Evolutionary conservation across 2,797 vertebrate genomes (phyloP).

Genomic region (Premnoplex brunnescens): DNA sequence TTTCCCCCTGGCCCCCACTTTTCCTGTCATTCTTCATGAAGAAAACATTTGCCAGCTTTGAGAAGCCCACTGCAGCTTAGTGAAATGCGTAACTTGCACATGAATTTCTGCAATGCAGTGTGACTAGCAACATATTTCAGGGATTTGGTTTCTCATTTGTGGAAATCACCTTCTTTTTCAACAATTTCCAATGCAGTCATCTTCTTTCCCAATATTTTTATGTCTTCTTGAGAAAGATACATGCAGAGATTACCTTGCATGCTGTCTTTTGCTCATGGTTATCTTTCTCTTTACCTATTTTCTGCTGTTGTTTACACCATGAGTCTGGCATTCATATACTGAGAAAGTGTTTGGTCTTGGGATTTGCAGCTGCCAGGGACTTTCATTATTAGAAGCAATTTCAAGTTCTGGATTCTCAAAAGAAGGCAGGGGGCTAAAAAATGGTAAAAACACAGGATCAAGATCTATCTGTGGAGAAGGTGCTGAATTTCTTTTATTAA

Average conservation of each 20-base stretch:
- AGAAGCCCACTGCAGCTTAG: not conserved
- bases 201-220: not conserved
- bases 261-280: not conserved
- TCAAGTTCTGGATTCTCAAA: not conserved
- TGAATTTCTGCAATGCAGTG: not conserved
- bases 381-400: not conserved
- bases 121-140: not conserved
- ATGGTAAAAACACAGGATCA: not conserved
- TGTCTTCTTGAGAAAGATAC: not conserved
- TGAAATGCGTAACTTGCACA: not conserved
- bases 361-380: not conserved
- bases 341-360: not conserved
- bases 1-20: not conserved
- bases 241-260: not conserved
- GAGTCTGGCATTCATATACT: not conserved
- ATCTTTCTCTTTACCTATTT: not conserved
- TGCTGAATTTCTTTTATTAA: not conserved
- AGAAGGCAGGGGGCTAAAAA: not conserved
- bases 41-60: not conserved
- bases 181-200: not conserved
- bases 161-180: not conserved
- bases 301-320: not conserved
- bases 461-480: not conserved
- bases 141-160: not conserved
- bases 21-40: not conserved